Evolutionary conservation across 1,140 invertebrate genomes (phyloP).

Genomic region (Zaprionus gabonicus): DNA sequence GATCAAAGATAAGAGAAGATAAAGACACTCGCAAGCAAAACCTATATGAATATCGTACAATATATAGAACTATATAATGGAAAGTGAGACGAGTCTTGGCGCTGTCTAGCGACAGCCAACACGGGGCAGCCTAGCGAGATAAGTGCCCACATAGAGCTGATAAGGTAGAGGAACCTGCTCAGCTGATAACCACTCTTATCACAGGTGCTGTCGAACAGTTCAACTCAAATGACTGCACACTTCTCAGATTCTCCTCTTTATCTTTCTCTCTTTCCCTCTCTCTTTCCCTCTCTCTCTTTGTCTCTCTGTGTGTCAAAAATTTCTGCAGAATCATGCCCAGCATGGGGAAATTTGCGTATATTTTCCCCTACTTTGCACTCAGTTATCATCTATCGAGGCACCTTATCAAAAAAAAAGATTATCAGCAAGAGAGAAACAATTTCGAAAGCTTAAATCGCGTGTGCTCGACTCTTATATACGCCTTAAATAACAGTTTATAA

Average conservation of each 20-base stretch:
- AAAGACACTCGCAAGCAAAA: neutral
- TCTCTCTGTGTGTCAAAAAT: neutral
- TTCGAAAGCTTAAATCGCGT: neutral
- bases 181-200: neutral
- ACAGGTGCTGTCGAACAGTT: neutral
- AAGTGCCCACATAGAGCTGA: neutral
- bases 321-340: conserved; percentile 1
- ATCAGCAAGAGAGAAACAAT: neutral
- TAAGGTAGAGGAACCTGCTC: conserved; percentile 23
- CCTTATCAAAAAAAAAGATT: neutral
- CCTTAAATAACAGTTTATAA: no score
- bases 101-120: conserved; percentile 2
- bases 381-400: neutral
- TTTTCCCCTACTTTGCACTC: neutral
- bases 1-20: conserved; percentile 32
- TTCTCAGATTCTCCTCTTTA: neutral
- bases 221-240: conserved; percentile 12
- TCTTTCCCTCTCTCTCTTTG: neutral
- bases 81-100: conserved; percentile 30
- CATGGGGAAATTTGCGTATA: neutral
- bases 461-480: no score
- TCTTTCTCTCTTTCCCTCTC: neutral
- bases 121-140: conserved; percentile 23
- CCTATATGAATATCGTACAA: no score
- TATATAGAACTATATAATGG: neutral